Evolutionary conservation across 2,797 vertebrate species (phyloP).

Genomic region (Ctenopoma multispine): DNA sequence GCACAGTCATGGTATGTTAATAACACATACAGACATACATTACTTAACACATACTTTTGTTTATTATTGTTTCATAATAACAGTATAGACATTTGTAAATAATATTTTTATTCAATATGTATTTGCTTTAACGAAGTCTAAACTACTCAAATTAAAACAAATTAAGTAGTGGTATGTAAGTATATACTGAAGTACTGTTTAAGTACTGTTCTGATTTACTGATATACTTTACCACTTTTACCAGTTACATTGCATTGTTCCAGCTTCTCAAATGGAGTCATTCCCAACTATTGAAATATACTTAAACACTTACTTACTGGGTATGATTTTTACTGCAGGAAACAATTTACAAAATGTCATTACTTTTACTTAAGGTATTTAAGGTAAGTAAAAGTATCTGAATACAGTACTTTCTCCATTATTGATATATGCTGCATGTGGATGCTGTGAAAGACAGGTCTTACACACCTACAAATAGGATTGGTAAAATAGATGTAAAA

Average conservation of each 20-base stretch:
- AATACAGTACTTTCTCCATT: neutral
- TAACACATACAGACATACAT: conserved; percentile 12
- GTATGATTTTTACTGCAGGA: no score
- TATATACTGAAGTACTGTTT: neutral
- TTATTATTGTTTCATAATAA: neutral
- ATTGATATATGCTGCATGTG: neutral
- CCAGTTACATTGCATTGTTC: neutral
- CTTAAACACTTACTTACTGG: no score
- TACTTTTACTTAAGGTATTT: neutral
- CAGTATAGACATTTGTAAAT: no score
- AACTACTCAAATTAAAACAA: neutral
- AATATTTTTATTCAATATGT: neutral
- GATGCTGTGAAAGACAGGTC: neutral
- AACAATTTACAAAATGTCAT: neutral
- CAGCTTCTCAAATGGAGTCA: no score
- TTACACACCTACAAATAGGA: neutral
- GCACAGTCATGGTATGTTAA: conserved; percentile 49
- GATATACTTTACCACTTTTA: neutral
- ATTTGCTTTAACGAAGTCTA: conserved; percentile 1
- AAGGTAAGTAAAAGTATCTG: neutral
- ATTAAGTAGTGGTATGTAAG: neutral
- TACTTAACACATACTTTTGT: neutral
- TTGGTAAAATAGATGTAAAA: neutral
- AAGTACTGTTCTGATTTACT: no score
- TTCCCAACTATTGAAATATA: no score